Evolutionary conservation across 30 jellyfish, hydroid and myxozoan genomes (phyloP), one percentile per base, ranked within the genome.

Genomic region (Phacellophora camtschatica): DNA sequence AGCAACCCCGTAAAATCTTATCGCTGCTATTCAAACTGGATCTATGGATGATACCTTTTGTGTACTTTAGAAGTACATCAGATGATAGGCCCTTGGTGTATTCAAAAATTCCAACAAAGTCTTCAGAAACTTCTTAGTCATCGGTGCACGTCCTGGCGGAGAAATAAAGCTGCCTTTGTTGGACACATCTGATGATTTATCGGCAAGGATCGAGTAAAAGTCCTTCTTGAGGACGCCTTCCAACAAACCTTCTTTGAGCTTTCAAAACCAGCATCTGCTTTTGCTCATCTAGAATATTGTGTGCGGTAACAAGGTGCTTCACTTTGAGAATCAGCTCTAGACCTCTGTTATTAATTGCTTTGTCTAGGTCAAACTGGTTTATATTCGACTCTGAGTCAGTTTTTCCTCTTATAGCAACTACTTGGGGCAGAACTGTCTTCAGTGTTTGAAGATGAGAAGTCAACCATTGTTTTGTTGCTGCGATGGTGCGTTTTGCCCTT

Each of bases 81-180:
- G 92, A 66, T 43, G 86, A 59, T 34, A 81, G 74, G 29, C 86
- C 92, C 53, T 81, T 34, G 32, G 73, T 31, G 64, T 86, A 81
- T 50, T 53, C 74, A 23, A 49, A 46, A 27, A 81, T 57, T 8
- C 92, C 90, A 23, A 81, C 63, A 39, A 66, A 81, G 58, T 66
- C 85, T 54, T 81, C 85, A 20, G 35, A 49, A 50, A 81, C 82
- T 20, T 81, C 68, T 48, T 81, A 81, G 19, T 50, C 73, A 29
- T 51, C 85, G 30, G 54, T 81, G 85, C 85, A 54, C 27, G 75
- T 41, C 54, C 92, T 66, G 37, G 66, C 68, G 32, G 85, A 81
- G 70, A 81, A 81, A 24, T 85, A 65, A 3, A 81, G 54, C 46
- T 81, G 85, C 49, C 92, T 41, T 33, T 81, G 50, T 49, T 81